Evolutionary conservation across 1,140 invertebrate species (phyloP), one percentile per base, ranked within the genome.

Genomic region (Cherax quadricarinatus): DNA sequence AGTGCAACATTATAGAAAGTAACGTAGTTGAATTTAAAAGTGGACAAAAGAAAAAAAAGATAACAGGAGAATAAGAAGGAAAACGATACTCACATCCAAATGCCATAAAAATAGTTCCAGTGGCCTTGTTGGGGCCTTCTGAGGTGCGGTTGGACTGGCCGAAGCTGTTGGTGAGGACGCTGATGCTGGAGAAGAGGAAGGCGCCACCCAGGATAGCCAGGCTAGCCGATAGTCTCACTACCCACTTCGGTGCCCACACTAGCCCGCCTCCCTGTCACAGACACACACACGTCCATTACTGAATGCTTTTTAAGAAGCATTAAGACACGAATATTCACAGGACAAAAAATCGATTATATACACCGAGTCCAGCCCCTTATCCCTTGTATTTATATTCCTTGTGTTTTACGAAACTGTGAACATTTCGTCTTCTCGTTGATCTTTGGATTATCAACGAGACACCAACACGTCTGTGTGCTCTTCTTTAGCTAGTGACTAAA

Each of bases 141-240:
- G 10, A 51, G 49, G 10, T 24, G 21, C 30, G 73, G 21, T 14
- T 2, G 21, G 73, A 57, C 57, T 88, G 86, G 53, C 86, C 86
- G 78, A 88, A 88, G 78, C 86, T 88, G 86, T 88, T 88, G 78
- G 86, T 88, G 53, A 88, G 73, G 10, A 88, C 86, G 24, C 86
- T 88, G 86, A 88, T 78, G 49, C 86, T 66, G 53, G 86, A 88
- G 86, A 88, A 88, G 75, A 88, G 78, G 53, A 88, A 88, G 86
- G 86, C 86, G 21, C 86, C 86, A 6, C 86, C 86, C 48, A 88
- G 86, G 53, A 88, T 88, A 57, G 70, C 86, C 53, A 88, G 86
- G 86, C 86, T 88, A 4, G 86, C 86, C 10, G 86, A 88, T 6
- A 88, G 86, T 53, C 86, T 30, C 12, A 88, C 86, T 48, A 88